These are phyloP conservation scores for Puntigrus tetrazona DNA, from an alignment of 2,113 vertebrate species.

Conservation along the genomic window DNA sequence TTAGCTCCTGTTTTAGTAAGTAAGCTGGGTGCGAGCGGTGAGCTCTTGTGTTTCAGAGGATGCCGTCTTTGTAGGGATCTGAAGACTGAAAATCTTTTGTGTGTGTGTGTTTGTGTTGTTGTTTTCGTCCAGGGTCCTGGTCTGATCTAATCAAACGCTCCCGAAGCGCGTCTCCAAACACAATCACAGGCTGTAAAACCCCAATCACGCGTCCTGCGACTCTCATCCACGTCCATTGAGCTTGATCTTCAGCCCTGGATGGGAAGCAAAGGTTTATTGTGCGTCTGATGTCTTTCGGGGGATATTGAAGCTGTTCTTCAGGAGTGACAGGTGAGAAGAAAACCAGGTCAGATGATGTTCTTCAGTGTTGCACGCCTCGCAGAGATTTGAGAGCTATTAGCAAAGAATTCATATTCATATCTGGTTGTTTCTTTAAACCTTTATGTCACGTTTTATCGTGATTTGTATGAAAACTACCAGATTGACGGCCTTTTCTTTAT, in stretches of 20 bases:
- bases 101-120: neutral
- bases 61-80: neutral
- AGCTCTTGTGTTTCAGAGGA: neutral
- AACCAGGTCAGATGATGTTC: neutral
- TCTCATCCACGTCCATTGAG: neutral
- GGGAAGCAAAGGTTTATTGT: neutral
- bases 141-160: constrained; percentile 34
- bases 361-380: too few relatives aligned
- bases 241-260: neutral
- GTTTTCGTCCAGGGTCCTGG: neutral
- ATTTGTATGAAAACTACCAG: neutral
- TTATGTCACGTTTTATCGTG: neutral
- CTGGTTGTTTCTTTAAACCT: neutral
- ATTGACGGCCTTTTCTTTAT: neutral
- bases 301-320: constrained; percentile 11
- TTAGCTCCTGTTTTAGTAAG: too few relatives aligned
- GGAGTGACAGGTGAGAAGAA: neutral
- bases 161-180: neutral
- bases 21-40: too few relatives aligned
- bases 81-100: neutral
- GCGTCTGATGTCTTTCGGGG: neutral
- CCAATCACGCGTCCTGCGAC: neutral
- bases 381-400: neutral
- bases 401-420: neutral
- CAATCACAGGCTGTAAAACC: constrained; percentile 25